A percentile compares a stretch with the other conserved stretches of the same genome.
Conservation (phyloP, 1,140 invertebrate genomes). For the Leptinotarsa texana region DNA sequence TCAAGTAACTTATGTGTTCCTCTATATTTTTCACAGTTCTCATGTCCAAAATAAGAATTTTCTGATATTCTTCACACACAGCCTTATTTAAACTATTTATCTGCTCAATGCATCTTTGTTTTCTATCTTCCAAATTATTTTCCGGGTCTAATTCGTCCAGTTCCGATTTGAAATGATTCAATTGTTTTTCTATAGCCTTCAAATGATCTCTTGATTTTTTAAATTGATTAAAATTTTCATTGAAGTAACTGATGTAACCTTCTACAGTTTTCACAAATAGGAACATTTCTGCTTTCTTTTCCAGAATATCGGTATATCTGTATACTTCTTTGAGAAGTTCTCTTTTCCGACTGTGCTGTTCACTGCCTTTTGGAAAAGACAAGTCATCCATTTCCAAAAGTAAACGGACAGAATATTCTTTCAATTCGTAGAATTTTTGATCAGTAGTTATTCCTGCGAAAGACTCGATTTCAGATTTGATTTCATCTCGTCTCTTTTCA, state of each 20-base stretch:
- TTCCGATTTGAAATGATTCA: not conserved
- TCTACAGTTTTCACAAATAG: conserved; percentile 30
- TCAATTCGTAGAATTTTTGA: conserved; percentile 34
- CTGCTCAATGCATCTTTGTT: not conserved
- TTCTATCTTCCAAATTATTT: not conserved
- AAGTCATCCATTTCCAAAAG: conserved; percentile 34
- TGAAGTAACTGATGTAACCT: conserved; percentile 10
- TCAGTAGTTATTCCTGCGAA: conserved; percentile 35
- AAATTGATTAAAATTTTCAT: not conserved
- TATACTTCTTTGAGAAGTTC: conserved; percentile 35
- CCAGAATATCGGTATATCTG: conserved; percentile 31
- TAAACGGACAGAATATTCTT: conserved; percentile 29
- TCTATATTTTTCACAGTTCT: not conserved
- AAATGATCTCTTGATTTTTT: not conserved
- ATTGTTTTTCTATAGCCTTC: fast-evolving
- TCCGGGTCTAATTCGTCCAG: not conserved
- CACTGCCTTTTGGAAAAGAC: conserved; percentile 20
- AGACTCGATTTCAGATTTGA: conserved; percentile 20
- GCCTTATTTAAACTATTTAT: not conserved
- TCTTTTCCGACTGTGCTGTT: conserved; percentile 31
- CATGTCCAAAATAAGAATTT: too few species aligned
- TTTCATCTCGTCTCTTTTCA: conserved; percentile 8
- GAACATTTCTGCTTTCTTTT: conserved; percentile 31
- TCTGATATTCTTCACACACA: too few species aligned
- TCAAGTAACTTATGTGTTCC: conserved; percentile 1